Conservation (phyloP, 2,113 vertebrate genomes). For the Cavia porcellus region DNA sequence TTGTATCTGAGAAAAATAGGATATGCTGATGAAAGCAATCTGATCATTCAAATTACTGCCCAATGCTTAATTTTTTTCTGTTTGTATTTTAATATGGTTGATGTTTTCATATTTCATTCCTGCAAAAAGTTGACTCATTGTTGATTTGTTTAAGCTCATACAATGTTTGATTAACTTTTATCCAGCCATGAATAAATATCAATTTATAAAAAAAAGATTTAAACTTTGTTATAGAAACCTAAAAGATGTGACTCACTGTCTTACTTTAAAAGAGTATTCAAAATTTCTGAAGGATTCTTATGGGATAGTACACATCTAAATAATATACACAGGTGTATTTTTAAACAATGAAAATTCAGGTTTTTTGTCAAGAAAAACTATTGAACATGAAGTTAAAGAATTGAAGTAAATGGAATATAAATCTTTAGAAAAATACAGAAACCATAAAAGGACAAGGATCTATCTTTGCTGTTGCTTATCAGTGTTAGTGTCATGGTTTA, state of each 20-base stretch:
- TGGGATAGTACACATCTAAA: neutral
- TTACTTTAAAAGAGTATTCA: neutral
- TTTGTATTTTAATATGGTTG: neutral
- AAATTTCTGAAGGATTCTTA: neutral
- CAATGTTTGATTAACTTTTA: neutral
- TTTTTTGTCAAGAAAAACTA: neutral
- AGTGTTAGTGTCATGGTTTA: too few relatives aligned
- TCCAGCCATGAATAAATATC: neutral
- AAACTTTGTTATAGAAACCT: neutral
- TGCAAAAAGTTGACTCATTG: neutral
- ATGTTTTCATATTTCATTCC: neutral
- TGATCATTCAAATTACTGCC: neutral
- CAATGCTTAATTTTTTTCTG: neutral
- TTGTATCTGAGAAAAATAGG: neutral
- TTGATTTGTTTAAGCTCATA: neutral
- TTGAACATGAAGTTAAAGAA: neutral
- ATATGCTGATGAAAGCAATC: neutral
- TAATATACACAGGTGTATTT: neutral
- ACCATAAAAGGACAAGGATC: neutral
- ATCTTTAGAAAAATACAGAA: neutral
- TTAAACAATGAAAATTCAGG: neutral
- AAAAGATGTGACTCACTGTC: neutral
- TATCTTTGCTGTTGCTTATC: neutral
- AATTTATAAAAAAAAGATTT: neutral
- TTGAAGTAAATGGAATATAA: neutral